Percentiles rank a stretch among this genome's conserved stretches.
Evolutionary conservation across 2,888 invertebrate species (phyloP).

Genomic region (Vanessa cardui): DNA sequence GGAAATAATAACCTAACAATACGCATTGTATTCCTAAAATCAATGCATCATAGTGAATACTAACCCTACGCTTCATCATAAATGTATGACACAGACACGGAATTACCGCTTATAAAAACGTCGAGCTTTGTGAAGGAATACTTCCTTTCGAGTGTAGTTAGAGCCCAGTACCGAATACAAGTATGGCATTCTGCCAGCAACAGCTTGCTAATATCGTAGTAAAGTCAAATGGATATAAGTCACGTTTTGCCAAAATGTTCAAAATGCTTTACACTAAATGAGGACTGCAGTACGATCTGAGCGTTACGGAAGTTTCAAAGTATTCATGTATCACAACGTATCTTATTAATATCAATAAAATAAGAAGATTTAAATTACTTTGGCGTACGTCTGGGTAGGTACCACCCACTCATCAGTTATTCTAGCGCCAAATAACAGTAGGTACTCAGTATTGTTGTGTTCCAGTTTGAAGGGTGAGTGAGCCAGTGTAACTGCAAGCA

Average conservation of each 20-base stretch:
- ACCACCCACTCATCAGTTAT: too few relatives aligned
- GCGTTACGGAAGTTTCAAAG: conserved; percentile 53
- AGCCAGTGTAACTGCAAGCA: too few relatives aligned
- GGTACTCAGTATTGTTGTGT: too few relatives aligned
- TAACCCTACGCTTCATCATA: neutral
- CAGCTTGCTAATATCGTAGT: conserved; percentile 63
- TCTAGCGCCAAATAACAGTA: too few relatives aligned
- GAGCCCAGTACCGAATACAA: conserved; percentile 58
- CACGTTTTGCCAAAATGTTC: conserved; percentile 67
- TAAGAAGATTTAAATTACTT: too few relatives aligned
- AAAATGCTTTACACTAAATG: conserved; percentile 45
- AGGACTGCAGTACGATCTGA: conserved; percentile 39
- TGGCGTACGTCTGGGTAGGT: too few relatives aligned
- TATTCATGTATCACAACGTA: neutral
- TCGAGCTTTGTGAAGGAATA: conserved; percentile 61
- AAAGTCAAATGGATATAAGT: conserved; percentile 62
- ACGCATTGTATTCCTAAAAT: too few relatives aligned
- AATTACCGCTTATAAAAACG: conserved; percentile 63
- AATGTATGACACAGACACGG: conserved; percentile 48
- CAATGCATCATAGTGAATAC: too few relatives aligned
- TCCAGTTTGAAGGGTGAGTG: too few relatives aligned
- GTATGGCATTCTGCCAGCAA: conserved; percentile 72
- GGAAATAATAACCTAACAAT: too few relatives aligned
- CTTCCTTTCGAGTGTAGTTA: conserved; percentile 60
- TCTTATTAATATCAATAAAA: neutral